Conservation (phyloP, 2,888 invertebrate genomes). For the Tenthredo distinguenda region DNA sequence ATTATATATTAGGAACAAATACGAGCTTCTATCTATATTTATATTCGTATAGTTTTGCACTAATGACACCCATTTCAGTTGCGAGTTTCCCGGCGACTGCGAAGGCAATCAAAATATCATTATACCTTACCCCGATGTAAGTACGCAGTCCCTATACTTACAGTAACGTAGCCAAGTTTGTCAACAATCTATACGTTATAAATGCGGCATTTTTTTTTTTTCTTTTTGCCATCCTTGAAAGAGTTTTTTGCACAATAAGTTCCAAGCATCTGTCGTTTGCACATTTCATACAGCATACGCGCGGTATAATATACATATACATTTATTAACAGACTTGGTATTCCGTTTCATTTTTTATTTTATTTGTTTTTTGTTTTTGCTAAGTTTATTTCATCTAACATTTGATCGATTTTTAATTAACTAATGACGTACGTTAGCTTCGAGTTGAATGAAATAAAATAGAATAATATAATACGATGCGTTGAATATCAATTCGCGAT, state of each 20-base stretch:
- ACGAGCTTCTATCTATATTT: neutral
- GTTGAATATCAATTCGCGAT: neutral
- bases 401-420: neutral
- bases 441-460: neutral
- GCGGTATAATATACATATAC: neutral
- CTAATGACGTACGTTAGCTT: neutral
- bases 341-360: neutral
- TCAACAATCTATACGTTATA: constrained; percentile 55
- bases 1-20: neutral
- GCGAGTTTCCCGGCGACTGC: neutral
- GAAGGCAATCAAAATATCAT: constrained; percentile 39
- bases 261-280: neutral
- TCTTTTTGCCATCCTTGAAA: neutral
- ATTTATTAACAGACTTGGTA: neutral
- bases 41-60: neutral
- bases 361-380: neutral
- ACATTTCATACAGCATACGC: neutral
- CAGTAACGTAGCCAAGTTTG: constrained; percentile 57
- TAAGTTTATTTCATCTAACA: neutral
- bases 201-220: constrained; percentile 6
- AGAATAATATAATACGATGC: neutral
- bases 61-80: constrained; percentile 34
- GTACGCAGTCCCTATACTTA: constrained; percentile 24
- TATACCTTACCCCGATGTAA: constrained; percentile 6
- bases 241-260: neutral